Percentiles rank a stretch among this genome's conserved stretches.
phyloP scores from a whole-genome alignment of 2,888 invertebrate species.

The Argyra leucocephala region DNA sequence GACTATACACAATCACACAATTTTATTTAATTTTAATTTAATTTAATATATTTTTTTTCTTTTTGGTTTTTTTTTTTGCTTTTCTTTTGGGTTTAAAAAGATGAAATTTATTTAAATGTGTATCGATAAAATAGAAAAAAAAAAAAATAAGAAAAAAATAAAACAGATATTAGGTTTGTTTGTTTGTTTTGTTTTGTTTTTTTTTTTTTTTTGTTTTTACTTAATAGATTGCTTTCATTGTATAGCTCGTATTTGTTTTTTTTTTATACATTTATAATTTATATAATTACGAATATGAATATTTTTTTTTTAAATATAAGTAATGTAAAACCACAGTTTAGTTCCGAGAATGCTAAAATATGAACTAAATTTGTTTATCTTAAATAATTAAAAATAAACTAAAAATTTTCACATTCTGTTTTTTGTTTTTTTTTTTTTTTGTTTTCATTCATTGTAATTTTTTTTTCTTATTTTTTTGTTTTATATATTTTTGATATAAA shows the following conservation, averaged over 20 bases:
- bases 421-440: not conserved
- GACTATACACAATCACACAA: slow-evolving; percentile 6
- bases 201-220: not conserved
- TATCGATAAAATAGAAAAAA: not conserved
- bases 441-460: too few relatives aligned
- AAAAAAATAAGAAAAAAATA: not conserved
- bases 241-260: not conserved
- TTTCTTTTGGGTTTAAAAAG: not conserved
- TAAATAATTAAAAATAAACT: slow-evolving; percentile 1
- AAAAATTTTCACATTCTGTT: not conserved
- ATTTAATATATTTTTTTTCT: too few relatives aligned
- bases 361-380: not conserved
- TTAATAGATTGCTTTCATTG: slow-evolving; percentile 1
- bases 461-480: too few relatives aligned
- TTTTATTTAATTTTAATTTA: not conserved
- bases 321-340: not conserved
- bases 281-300: not conserved
- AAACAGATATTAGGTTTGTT: not conserved
- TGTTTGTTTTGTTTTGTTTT: not conserved
- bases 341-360: not conserved
- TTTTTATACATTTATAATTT: not conserved
- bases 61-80: too few relatives aligned
- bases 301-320: not conserved
- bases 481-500: too few relatives aligned
- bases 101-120: not conserved